Conservation (phyloP, 2,888 invertebrate species). For the Hydrotaea diabolus region DNA sequence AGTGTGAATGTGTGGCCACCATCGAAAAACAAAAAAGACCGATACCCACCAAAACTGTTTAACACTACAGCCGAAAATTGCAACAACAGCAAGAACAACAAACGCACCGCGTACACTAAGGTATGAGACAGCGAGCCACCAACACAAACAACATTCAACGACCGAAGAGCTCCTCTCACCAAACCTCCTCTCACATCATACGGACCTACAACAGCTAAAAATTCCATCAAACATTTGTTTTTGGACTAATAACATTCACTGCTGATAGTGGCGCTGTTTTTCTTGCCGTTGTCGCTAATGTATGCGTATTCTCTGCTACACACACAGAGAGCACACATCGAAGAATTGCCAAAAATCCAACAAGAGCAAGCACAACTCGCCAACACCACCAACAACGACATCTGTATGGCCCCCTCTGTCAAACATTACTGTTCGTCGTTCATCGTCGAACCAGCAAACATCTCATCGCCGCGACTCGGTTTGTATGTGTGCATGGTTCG, state of each 20-base stretch:
- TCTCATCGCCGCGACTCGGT: not conserved
- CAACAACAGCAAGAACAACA: not conserved
- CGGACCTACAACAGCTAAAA: not conserved
- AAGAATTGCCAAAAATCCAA: slow-evolving; percentile 25
- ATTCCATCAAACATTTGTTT: slow-evolving; percentile 54
- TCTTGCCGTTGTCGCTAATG: not conserved
- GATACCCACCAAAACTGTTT: slow-evolving; percentile 23
- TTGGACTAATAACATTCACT: slow-evolving; percentile 1
- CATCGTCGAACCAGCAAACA: not conserved
- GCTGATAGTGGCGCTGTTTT: not conserved
- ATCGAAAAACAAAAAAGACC: not conserved
- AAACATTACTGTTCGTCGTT: not conserved
- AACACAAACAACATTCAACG: too few relatives aligned
- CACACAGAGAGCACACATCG: not conserved
- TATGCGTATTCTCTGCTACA: slow-evolving; percentile 28
- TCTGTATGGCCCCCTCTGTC: not conserved
- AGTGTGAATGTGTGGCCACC: not conserved
- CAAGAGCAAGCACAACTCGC: not conserved
- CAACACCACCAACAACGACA: slow-evolving; percentile 20
- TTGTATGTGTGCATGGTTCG: not conserved
- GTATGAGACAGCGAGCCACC: not conserved
- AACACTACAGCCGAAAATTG: slow-evolving; percentile 15
- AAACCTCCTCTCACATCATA: too few relatives aligned
- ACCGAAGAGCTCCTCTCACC: too few relatives aligned
- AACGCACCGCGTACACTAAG: not conserved